Evolutionary conservation across 2,888 invertebrate species (phyloP).

Genomic region (Trichopoda pennipes): DNA sequence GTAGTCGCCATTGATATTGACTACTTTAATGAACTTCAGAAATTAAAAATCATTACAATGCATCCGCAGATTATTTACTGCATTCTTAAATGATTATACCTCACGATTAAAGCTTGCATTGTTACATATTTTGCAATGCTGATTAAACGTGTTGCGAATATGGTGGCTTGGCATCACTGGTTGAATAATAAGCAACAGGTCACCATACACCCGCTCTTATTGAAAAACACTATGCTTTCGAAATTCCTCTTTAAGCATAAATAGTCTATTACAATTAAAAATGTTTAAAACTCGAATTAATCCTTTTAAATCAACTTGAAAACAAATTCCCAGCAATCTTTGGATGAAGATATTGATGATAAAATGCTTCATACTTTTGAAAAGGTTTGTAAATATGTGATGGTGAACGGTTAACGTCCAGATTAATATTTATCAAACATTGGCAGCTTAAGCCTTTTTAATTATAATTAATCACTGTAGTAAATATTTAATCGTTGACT

Average conservation of each 20-base stretch:
- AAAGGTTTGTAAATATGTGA: conserved; percentile 85
- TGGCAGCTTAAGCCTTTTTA: conserved; percentile 9
- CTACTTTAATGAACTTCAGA: too few species aligned
- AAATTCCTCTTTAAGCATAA: conserved; percentile 27
- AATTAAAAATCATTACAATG: too few species aligned
- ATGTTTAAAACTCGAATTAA: background rate
- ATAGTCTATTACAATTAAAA: conserved; percentile 23
- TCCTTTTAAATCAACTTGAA: background rate
- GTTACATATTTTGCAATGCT: too few species aligned
- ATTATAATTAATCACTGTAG: conserved; percentile 9
- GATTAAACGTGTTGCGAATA: too few species aligned
- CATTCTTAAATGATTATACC: too few species aligned
- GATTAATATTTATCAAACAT: conserved; percentile 15
- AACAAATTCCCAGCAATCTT: conserved; percentile 66
- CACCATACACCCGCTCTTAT: too few species aligned
- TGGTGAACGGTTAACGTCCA: conserved; percentile 26
- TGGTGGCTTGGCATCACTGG: too few species aligned
- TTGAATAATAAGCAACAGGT: too few species aligned
- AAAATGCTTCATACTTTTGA: conserved; percentile 87
- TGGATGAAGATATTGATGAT: conserved; percentile 80
- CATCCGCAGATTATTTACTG: too few species aligned
- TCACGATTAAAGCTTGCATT: too few species aligned
- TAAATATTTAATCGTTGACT: background rate
- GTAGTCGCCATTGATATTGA: too few species aligned
- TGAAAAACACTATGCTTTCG: background rate